phyloP scores from a whole-genome alignment of 2,888 invertebrate species.

The Rhabditophanes sp. region DNA sequence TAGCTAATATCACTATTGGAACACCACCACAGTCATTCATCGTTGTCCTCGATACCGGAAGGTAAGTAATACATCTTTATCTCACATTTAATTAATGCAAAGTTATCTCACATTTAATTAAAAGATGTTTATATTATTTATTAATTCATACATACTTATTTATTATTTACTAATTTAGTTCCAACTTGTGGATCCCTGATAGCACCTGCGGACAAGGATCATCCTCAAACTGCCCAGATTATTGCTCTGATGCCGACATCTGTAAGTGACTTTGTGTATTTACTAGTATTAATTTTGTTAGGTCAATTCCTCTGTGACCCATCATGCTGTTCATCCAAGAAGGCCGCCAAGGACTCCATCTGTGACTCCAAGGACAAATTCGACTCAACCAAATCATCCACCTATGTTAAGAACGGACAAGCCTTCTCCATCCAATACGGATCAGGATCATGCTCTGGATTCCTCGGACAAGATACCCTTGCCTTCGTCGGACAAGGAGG shows the following conservation, averaged over 20 bases:
- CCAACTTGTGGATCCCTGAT: constrained; percentile 27
- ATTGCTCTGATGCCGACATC: constrained; percentile 6
- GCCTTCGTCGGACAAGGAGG: constrained; percentile 12
- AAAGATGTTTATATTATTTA: too few relatives aligned
- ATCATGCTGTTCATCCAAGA: constrained; percentile 5
- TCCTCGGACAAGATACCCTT: constrained; percentile 47
- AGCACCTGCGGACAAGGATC: constrained; percentile 13
- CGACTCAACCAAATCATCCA: constrained; percentile 63
- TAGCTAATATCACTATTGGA: constrained; percentile 52
- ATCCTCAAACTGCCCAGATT: constrained; percentile 4
- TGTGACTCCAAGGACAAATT: constrained; percentile 62
- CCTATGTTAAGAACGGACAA: constrained; percentile 51
- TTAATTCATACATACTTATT: too few relatives aligned
- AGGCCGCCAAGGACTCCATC: not conserved
- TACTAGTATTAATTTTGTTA: too few relatives aligned
- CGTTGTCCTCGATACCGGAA: constrained; percentile 91
- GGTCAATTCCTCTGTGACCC: constrained; percentile 8
- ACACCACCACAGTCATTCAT: constrained; percentile 48
- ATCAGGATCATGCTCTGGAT: constrained; percentile 46
- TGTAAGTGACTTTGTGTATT: too few relatives aligned
- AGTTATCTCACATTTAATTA: too few relatives aligned
- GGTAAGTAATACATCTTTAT: too few relatives aligned
- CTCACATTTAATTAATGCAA: too few relatives aligned
- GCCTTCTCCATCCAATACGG: constrained; percentile 47
- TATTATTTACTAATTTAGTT: too few relatives aligned